phyloP scores from a whole-genome alignment of 2,888 invertebrate species.

The Agonopterix alstromeriana region DNA sequence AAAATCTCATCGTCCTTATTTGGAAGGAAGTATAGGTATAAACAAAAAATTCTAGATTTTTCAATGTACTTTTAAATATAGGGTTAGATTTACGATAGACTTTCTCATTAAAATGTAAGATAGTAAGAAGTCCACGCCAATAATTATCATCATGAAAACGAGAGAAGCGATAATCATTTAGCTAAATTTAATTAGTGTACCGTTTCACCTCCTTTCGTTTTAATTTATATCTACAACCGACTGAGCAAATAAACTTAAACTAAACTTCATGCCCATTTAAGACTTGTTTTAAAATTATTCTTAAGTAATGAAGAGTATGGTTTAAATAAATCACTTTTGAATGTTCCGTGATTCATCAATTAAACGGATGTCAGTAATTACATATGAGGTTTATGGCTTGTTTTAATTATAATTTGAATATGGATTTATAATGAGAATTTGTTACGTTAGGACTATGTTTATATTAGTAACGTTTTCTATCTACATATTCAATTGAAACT shows the following conservation, averaged over 20 bases:
- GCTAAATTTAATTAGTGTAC: constrained; percentile 3
- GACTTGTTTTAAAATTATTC: constrained; percentile 2
- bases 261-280: constrained; percentile 3
- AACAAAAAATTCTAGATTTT: too few species aligned
- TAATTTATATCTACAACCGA: not conserved
- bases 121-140: too few species aligned
- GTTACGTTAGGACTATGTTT: constrained; percentile 24
- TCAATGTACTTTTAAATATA: too few species aligned
- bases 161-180: not conserved
- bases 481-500: not conserved
- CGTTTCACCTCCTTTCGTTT: constrained; percentile 1
- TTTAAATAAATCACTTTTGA: constrained; percentile 39
- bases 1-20: too few species aligned
- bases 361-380: constrained; percentile 49
- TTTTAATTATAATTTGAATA: constrained; percentile 49
- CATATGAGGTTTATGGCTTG: constrained; percentile 36
- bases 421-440: constrained; percentile 40
- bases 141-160: too few species aligned
- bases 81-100: too few species aligned
- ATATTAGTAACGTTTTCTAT: constrained; percentile 21
- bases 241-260: not conserved
- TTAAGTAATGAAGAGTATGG: constrained; percentile 13
- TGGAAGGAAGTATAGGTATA: too few species aligned
- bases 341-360: constrained; percentile 51
- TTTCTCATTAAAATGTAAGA: too few species aligned